These are phyloP conservation scores for Drosophila yooni DNA, from an alignment of 2,888 invertebrate species.

Conservation along the genomic window DNA sequence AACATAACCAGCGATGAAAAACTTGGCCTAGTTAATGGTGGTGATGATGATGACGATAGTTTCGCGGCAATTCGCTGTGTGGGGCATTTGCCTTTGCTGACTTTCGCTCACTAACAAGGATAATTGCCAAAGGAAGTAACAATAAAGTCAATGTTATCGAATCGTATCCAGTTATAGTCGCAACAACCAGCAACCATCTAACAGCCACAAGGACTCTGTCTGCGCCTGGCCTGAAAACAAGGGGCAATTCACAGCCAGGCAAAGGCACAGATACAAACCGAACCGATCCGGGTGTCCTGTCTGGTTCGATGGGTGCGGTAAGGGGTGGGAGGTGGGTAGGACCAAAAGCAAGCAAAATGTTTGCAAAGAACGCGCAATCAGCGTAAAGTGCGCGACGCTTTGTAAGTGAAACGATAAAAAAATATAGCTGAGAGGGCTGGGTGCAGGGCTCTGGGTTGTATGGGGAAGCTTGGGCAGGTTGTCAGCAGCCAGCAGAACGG, in stretches of 20 bases:
- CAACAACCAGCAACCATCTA: constrained; percentile 17
- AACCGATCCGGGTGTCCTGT: constrained; percentile 30
- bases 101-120: constrained; percentile 67
- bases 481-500: constrained; percentile 16
- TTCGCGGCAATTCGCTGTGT: constrained; percentile 9
- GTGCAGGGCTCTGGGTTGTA: not conserved
- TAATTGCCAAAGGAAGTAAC: constrained; percentile 78
- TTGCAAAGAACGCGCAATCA: constrained; percentile 76
- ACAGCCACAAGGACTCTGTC: constrained; percentile 14
- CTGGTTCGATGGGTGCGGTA: constrained; percentile 2
- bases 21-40: constrained; percentile 19
- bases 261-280: constrained; percentile 14
- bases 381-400: constrained; percentile 79
- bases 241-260: constrained; percentile 15
- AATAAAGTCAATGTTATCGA: constrained; percentile 77
- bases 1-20: constrained; percentile 14
- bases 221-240: constrained; percentile 32
- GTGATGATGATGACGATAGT: constrained; percentile 41
- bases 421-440: not conserved
- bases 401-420: constrained; percentile 78
- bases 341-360: constrained; percentile 62
- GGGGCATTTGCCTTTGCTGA: constrained; percentile 44
- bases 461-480: constrained; percentile 2
- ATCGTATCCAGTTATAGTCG: constrained; percentile 50
- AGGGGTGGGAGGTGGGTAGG: not conserved